Evolutionary conservation across 2,888 invertebrate species (phyloP).

Genomic region (Drosophila leonis): DNA sequence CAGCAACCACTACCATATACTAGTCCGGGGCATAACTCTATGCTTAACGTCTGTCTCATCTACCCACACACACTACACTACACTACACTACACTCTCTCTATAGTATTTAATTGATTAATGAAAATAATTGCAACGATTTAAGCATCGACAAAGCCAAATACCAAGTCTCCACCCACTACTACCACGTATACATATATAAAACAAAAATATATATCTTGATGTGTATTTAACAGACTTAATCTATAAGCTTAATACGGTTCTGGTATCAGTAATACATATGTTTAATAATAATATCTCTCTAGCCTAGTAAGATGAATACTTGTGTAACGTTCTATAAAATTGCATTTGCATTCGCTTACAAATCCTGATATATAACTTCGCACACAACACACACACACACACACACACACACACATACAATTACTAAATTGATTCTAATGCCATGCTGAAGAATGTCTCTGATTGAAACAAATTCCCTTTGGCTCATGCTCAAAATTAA

Average conservation of each 20-base stretch:
- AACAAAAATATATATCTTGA: conserved; percentile 18
- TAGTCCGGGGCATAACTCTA: conserved; percentile 48
- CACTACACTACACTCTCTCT: conserved; percentile 1
- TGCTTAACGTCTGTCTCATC: conserved; percentile 59
- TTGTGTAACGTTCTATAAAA: conserved; percentile 70
- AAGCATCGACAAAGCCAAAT: conserved; percentile 1
- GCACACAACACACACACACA: conserved; percentile 14
- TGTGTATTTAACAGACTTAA: conserved; percentile 71
- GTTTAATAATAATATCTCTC: conserved; percentile 46
- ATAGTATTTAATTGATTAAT: conserved; percentile 23
- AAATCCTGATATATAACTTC: conserved; percentile 24
- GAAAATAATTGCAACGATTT: conserved; percentile 16
- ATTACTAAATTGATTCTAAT: conserved; percentile 67
- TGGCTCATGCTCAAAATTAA: conserved; percentile 34
- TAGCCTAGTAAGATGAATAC: conserved; percentile 53
- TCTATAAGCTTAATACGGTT: conserved; percentile 71
- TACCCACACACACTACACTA: conserved; percentile 29
- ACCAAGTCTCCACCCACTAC: conserved; percentile 30
- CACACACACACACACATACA: conserved; percentile 22
- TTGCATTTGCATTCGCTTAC: conserved; percentile 75
- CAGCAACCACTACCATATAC: conserved; percentile 24
- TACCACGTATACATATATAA: conserved; percentile 24
- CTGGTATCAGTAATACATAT: conserved; percentile 64
- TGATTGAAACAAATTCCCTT: conserved; percentile 38
- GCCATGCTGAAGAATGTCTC: conserved; percentile 59